phyloP scores from a whole-genome alignment of 2,888 invertebrate genomes.

The Pollenia labialis region DNA sequence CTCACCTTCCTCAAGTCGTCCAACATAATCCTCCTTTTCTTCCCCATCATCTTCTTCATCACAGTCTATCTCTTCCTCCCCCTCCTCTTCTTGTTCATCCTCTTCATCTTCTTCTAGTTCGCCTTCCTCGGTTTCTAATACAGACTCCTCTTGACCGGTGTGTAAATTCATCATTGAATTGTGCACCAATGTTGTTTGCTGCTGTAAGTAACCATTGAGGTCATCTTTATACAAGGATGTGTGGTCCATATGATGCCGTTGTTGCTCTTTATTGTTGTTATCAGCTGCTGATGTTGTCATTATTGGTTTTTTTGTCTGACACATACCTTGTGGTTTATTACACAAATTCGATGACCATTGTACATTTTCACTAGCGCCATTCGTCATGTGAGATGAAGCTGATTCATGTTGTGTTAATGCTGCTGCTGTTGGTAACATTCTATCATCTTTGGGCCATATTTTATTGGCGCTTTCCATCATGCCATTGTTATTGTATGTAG shows the following conservation, averaged over 20 bases:
- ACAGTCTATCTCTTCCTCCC: not conserved
- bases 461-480: slow-evolving; percentile 69
- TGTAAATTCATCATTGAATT: slow-evolving; percentile 88
- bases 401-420: slow-evolving; percentile 51
- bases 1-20: slow-evolving; percentile 11
- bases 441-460: slow-evolving; percentile 67
- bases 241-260: slow-evolving; percentile 65
- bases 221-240: slow-evolving; percentile 90
- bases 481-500: slow-evolving; percentile 66
- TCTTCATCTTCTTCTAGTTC: slow-evolving; percentile 52
- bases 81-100: slow-evolving; percentile 29
- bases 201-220: slow-evolving; percentile 95
- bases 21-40: not conserved
- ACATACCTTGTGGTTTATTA: slow-evolving; percentile 61
- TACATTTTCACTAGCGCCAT: slow-evolving; percentile 40
- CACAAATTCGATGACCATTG: slow-evolving; percentile 68
- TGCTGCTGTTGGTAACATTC: slow-evolving; percentile 43
- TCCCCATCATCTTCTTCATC: slow-evolving; percentile 27
- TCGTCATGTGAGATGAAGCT: slow-evolving; percentile 54
- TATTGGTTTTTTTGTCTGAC: slow-evolving; percentile 54
- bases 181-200: slow-evolving; percentile 94
- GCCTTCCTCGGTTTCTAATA: slow-evolving; percentile 47
- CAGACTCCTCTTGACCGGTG: slow-evolving; percentile 49
- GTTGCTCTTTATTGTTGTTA: slow-evolving; percentile 51
- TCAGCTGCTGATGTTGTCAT: slow-evolving; percentile 54